Percentiles rank a stretch among this genome's conserved stretches.
Conservation (phyloP, 64 coral and sea anemone genomes). For the Montipora capricornis region DNA sequence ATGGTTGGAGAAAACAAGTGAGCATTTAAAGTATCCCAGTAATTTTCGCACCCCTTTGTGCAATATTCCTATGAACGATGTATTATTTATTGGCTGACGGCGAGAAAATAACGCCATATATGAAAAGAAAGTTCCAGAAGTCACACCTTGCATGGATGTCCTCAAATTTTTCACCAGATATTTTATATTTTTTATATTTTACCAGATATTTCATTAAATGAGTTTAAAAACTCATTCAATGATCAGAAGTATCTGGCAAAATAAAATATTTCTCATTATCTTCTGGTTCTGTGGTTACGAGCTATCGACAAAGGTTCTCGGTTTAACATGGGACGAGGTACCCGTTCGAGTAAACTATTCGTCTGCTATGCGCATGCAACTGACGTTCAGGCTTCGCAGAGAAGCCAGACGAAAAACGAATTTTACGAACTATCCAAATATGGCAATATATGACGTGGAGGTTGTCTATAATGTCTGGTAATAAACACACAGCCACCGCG, state of each 20-base stretch:
- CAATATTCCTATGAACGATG: no score
- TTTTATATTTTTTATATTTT: no score
- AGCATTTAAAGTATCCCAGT: no score
- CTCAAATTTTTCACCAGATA: no score
- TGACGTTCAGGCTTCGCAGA: not conserved
- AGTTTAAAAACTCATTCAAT: no score
- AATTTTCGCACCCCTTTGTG: no score
- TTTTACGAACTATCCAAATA: not conserved
- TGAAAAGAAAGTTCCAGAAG: no score
- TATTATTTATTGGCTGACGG: no score
- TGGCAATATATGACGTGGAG: not conserved
- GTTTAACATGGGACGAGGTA: not conserved
- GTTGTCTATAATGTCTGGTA: not conserved
- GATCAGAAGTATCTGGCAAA: not conserved
- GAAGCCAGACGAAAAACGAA: not conserved
- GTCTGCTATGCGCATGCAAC: not conserved
- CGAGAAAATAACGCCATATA: no score
- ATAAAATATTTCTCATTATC: not conserved
- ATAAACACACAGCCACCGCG: not conserved
- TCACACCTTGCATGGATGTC: no score
- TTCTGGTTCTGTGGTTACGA: not conserved
- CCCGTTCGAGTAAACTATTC: not conserved
- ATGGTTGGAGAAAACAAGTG: no score
- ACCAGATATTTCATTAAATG: no score
- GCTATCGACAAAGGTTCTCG: not conserved